Percentiles rank a stretch among this genome's conserved stretches.
Conservation (phyloP, 2,113 vertebrate species). For the Cygnus buccinator region DNA sequence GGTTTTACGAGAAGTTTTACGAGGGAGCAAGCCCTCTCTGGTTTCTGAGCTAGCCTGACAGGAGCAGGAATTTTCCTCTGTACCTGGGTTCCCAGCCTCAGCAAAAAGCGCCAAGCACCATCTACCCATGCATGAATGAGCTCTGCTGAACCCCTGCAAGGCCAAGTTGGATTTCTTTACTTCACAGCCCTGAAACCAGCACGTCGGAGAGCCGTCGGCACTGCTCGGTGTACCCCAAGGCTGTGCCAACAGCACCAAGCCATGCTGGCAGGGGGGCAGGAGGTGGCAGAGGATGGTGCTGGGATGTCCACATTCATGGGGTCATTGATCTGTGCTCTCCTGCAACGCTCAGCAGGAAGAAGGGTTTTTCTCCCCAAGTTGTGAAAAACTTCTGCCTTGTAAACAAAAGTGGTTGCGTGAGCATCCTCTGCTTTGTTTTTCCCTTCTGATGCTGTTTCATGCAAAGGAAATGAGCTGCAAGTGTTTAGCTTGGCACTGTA, state of each 20-base stretch:
- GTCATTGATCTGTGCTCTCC: neutral
- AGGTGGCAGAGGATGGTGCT: neutral
- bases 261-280: fast-evolving
- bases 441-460: conserved; percentile 4
- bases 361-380: neutral
- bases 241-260: neutral
- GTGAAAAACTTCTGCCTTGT: neutral
- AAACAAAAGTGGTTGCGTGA: neutral
- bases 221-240: fast-evolving
- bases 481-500: conserved; percentile 46
- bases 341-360: neutral
- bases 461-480: conserved; percentile 46
- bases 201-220: fast-evolving
- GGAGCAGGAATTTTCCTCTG: neutral
- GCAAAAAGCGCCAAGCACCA: fast-evolving
- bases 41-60: neutral
- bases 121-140: fast-evolving
- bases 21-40: neutral
- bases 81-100: neutral
- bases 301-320: fast-evolving
- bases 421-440: neutral
- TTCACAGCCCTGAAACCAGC: neutral
- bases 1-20: neutral
- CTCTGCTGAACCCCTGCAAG: neutral
- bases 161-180: neutral